These are phyloP conservation scores for Cotesia typhae DNA, from an alignment of 1,140 invertebrate genomes.

Conservation along the genomic window DNA sequence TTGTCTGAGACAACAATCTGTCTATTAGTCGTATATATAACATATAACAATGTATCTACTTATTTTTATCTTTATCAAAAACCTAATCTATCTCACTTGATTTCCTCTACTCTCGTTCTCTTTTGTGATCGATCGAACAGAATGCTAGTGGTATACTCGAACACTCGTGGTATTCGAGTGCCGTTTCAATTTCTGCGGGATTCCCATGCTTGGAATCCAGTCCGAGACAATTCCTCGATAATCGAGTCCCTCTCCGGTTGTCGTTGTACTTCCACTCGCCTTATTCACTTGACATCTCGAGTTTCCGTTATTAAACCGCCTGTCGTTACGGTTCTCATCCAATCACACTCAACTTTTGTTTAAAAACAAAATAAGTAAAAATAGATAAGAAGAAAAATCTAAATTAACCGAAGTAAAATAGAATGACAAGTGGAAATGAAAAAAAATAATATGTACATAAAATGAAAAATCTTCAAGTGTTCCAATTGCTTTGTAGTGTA, in stretches of 20 bases:
- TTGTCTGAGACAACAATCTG: not conserved
- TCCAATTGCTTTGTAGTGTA: not conserved
- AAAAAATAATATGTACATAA: too few relatives aligned
- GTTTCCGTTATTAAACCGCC: slow-evolving; percentile 21
- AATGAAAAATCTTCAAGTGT: too few relatives aligned
- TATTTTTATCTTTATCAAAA: not conserved
- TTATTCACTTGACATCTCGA: slow-evolving; percentile 9
- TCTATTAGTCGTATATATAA: slow-evolving; percentile 1
- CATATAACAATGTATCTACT: not conserved
- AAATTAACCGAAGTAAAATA: not conserved
- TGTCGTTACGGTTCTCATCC: not conserved
- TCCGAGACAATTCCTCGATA: slow-evolving; percentile 30
- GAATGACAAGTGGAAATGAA: too few relatives aligned
- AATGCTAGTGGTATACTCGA: slow-evolving; percentile 15
- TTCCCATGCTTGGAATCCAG: slow-evolving; percentile 21
- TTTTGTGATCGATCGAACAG: slow-evolving; percentile 30
- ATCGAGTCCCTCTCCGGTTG: slow-evolving; percentile 22
- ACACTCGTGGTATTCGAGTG: slow-evolving; percentile 25
- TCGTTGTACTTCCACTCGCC: slow-evolving; percentile 14
- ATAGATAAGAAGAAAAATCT: slow-evolving; percentile 3
- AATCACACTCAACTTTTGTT: not conserved
- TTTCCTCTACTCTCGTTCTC: not conserved
- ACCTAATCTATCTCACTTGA: slow-evolving; percentile 4
- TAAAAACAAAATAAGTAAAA: too few relatives aligned
- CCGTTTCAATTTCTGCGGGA: slow-evolving; percentile 33